These are phyloP conservation scores for Leptopilina clavipes DNA, from an alignment of 1,140 invertebrate genomes.

Conservation along the genomic window DNA sequence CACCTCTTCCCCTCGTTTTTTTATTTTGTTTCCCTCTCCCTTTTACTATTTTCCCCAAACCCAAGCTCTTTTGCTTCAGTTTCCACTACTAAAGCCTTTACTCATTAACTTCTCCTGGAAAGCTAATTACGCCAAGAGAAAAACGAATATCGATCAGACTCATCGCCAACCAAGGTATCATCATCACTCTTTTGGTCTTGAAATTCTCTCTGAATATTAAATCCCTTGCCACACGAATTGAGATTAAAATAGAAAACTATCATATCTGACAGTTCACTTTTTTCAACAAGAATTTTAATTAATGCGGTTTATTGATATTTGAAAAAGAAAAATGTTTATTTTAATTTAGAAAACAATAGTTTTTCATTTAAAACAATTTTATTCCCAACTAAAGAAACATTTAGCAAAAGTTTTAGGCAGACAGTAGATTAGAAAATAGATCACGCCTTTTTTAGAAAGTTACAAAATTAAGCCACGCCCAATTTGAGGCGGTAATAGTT, in stretches of 20 bases:
- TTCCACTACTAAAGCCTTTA: not conserved
- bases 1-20: too few relatives aligned
- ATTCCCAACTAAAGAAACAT: not conserved
- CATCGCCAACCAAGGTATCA: not conserved
- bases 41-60: not conserved
- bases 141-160: conserved; percentile 17
- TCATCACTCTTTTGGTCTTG: not conserved
- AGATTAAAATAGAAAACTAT: too few relatives aligned
- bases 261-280: too few relatives aligned
- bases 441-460: too few relatives aligned
- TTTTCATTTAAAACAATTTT: not conserved
- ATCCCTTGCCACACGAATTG: not conserved
- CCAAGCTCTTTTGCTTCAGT: not conserved
- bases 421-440: too few relatives aligned
- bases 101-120: conserved; percentile 19
- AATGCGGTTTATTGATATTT: too few relatives aligned
- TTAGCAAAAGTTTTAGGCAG: not conserved
- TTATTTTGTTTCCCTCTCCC: too few relatives aligned
- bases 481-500: too few relatives aligned
- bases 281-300: too few relatives aligned
- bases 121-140: conserved; percentile 6
- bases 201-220: not conserved
- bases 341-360: too few relatives aligned
- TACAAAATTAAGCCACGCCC: too few relatives aligned
- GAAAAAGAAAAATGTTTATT: too few relatives aligned